phyloP scores from a whole-genome alignment of 2,797 vertebrate genomes.

The Glossophaga mutica region DNA sequence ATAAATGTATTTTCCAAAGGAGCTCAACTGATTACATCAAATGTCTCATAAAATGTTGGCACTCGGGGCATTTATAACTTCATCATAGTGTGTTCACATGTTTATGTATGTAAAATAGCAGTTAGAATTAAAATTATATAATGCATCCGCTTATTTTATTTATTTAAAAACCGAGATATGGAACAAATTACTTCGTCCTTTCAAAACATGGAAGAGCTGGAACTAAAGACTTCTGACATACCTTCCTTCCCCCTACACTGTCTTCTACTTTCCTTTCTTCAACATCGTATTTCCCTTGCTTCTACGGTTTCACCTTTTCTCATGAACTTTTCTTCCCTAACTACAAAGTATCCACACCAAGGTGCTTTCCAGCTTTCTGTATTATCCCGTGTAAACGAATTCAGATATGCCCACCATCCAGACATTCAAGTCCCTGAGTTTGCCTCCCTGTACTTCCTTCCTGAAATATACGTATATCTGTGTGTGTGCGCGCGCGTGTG shows the following conservation, averaged over 20 bases:
- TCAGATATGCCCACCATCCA: background rate
- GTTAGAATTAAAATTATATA: slow-evolving; percentile 1
- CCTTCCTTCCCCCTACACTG: background rate
- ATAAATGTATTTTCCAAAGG: slow-evolving; percentile 27
- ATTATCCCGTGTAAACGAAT: background rate
- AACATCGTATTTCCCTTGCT: background rate
- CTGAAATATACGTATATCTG: background rate
- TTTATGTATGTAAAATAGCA: background rate
- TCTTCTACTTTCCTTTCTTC: background rate
- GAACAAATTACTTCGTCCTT: background rate
- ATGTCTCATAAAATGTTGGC: slow-evolving; percentile 4
- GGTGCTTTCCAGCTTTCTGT: background rate
- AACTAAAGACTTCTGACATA: background rate
- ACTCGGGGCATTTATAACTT: background rate
- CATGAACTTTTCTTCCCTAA: background rate
- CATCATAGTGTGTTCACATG: background rate
- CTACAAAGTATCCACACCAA: background rate
- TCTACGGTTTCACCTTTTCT: slow-evolving; percentile 15
- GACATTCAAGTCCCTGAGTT: background rate
- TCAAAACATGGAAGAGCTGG: background rate
- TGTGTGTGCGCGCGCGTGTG: no score
- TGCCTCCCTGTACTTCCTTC: background rate
- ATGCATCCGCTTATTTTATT: background rate
- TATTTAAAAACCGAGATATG: background rate
- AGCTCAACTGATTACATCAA: background rate